Evolutionary conservation across 2,113 vertebrate species (phyloP), one percentile per base, ranked within the genome.

Genomic region (Origma solitaria): DNA sequence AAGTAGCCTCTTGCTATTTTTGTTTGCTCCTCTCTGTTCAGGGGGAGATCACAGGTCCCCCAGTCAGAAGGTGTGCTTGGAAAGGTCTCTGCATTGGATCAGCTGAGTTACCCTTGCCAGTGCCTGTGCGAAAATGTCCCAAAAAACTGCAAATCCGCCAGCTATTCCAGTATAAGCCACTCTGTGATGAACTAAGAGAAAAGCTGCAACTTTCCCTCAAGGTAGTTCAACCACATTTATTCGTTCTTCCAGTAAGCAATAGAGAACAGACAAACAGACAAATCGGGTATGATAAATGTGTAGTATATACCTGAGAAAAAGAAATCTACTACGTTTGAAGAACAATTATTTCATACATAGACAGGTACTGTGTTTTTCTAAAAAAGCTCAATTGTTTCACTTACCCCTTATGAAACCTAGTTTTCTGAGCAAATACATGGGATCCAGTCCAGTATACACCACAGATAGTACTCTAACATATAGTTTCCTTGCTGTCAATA

Each of bases 101-200:
- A 49, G 91, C 78, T 31, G 77, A 51, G n/a, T 66, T 30, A 1
- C 24, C 11, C 33, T 69, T 76, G 10, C 65, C 92, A 23, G 51
- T 70, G 13, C 94, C 96, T 6, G 38, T 98, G 25, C 84, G 51
- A 37, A 98, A 97, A 91, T 98, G 98, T 85, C 99, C 99, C 37
- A 95, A 97, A 7, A 98, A 98, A 15, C 97, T 99, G 45, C 98
- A 98, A 84, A 95, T 98, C 18, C 98, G 98, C 28, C 98, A 99
- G 81, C 97, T 99, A 1, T 96, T 97, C 68, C 98, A 98, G 77
- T 98, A 99, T 38, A 69, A 97, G 57, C 96, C 98, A 17, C 95
- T 99, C 77, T 92, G 78, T 56, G 83, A 77, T 3, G 83, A 94
- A 9, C 79, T 98, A 51, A 98, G 96, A 76, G 85, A 97, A 24